These are phyloP conservation scores for Gambusia holbrooki DNA, from an alignment of 2,113 vertebrate species.

Conservation along the genomic window DNA sequence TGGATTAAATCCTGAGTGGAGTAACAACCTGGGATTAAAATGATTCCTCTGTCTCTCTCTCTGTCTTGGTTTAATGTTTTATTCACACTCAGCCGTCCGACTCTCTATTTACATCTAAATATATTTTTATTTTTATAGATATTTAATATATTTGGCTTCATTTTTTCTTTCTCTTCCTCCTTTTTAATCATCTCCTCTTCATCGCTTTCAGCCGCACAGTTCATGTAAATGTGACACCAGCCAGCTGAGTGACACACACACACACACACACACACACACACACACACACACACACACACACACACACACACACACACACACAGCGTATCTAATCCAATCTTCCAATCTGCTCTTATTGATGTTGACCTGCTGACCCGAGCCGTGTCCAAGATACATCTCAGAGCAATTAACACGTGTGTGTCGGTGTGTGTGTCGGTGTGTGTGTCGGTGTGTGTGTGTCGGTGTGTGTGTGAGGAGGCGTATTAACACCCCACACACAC, in stretches of 20 bases:
- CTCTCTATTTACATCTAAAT: not conserved
- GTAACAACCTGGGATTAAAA: not conserved
- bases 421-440: slow-evolving; percentile 35
- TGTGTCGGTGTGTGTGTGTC: slow-evolving; percentile 36
- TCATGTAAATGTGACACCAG: slow-evolving; percentile 26
- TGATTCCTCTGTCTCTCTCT: not conserved
- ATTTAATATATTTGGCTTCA: not conserved
- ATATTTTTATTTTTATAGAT: not conserved
- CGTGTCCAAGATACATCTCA: slow-evolving; percentile 60
- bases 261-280: slow-evolving; percentile 27
- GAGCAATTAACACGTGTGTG: slow-evolving; percentile 63
- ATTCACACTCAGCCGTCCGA: not conserved
- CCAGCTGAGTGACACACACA: slow-evolving; percentile 8
- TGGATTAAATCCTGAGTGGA: not conserved
- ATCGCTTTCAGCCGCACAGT: not conserved
- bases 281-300: slow-evolving; percentile 10
- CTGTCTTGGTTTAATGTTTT: not conserved
- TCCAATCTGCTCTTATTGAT: slow-evolving; percentile 75
- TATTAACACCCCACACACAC: slow-evolving; percentile 36
- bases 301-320: slow-evolving; percentile 23
- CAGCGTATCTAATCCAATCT: slow-evolving; percentile 72
- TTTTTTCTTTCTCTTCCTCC: not conserved
- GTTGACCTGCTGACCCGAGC: slow-evolving; percentile 69
- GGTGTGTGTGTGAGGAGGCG: slow-evolving; percentile 20
- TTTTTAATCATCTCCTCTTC: not conserved